Evolutionary conservation across 2,797 vertebrate genomes (phyloP).

Genomic region (Parauchenoglanis punctatus): DNA sequence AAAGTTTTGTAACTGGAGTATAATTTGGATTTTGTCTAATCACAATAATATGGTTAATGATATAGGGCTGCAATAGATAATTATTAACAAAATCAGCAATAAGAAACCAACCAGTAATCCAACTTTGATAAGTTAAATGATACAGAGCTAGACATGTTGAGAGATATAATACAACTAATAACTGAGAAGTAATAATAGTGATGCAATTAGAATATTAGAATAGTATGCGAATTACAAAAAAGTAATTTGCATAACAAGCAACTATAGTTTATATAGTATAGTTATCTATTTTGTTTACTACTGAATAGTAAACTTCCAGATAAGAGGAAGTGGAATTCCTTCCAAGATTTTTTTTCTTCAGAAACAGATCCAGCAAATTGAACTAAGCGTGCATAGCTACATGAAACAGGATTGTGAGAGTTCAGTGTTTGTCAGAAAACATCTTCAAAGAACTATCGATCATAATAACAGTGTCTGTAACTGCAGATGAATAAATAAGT

Average conservation of each 20-base stretch:
- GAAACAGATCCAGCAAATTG: too few relatives aligned
- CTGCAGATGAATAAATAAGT: background rate
- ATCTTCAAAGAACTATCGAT: too few relatives aligned
- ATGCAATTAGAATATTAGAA: too few relatives aligned
- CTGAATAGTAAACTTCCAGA: background rate
- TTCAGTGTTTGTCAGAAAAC: background rate
- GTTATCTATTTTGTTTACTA: background rate
- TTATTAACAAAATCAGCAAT: background rate
- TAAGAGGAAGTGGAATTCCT: background rate
- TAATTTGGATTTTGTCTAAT: background rate
- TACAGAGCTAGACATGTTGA: background rate
- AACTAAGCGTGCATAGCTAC: background rate
- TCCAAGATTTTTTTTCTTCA: background rate
- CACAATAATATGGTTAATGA: background rate
- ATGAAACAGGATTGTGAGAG: background rate
- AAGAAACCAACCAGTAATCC: background rate
- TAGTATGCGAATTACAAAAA: background rate
- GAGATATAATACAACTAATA: background rate
- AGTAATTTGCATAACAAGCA: background rate
- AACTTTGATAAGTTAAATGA: background rate
- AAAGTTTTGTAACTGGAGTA: background rate
- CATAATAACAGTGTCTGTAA: background rate
- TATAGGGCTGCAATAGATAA: background rate
- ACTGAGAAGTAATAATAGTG: too few relatives aligned
- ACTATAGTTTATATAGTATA: background rate